Percentiles rank a stretch among this genome's conserved stretches.
Evolutionary conservation across 2,888 invertebrate species (phyloP).

Genomic region (Silvanus unidentatus): DNA sequence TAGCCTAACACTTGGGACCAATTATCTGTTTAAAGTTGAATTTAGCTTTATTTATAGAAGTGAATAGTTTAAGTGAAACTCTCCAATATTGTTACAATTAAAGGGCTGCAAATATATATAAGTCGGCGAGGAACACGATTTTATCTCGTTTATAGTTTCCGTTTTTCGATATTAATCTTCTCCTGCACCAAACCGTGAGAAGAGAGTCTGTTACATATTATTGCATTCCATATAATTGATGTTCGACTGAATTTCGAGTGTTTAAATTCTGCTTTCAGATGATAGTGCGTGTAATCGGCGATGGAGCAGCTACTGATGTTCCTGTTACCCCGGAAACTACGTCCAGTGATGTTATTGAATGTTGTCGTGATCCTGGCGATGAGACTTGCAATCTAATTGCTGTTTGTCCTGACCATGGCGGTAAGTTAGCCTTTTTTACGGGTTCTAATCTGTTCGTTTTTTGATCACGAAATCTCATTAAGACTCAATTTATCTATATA

Average conservation of each 20-base stretch:
- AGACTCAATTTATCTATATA: too few relatives aligned
- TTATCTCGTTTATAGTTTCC: too few relatives aligned
- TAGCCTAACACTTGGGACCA: slow-evolving; percentile 1
- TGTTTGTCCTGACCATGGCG: slow-evolving; percentile 54
- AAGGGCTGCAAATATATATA: too few relatives aligned
- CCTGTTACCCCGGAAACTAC: slow-evolving; percentile 62
- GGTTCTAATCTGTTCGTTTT: too few relatives aligned
- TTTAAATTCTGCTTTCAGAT: slow-evolving; percentile 46
- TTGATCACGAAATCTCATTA: too few relatives aligned
- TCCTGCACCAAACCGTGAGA: too few relatives aligned
- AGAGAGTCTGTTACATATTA: too few relatives aligned
- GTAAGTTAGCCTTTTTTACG: slow-evolving; percentile 34
- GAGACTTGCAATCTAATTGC: slow-evolving; percentile 57
- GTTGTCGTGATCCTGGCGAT: slow-evolving; percentile 61
- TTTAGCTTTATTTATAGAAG: not conserved
- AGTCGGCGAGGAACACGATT: too few relatives aligned
- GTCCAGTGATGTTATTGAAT: slow-evolving; percentile 59
- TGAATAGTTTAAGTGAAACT: slow-evolving; percentile 1
- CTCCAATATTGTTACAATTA: not conserved
- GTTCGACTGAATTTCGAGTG: too few relatives aligned
- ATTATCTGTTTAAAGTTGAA: not conserved
- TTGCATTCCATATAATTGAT: too few relatives aligned
- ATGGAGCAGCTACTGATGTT: slow-evolving; percentile 52
- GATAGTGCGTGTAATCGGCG: slow-evolving; percentile 62
- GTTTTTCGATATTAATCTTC: too few relatives aligned